These are phyloP conservation scores for Syngnathus typhle DNA, from an alignment of 2,113 vertebrate genomes.

Conservation along the genomic window DNA sequence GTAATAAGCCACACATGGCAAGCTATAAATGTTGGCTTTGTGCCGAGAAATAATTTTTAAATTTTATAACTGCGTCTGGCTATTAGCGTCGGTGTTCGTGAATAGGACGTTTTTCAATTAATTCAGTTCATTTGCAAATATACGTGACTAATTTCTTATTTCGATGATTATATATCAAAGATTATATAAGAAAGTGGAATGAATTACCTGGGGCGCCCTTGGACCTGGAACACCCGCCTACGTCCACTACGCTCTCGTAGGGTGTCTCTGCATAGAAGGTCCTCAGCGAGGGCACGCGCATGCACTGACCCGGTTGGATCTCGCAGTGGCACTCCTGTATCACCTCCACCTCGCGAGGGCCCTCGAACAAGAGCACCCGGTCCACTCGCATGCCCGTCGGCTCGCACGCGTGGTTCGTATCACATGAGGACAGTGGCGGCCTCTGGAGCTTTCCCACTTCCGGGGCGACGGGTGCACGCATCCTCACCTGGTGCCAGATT, in stretches of 20 bases:
- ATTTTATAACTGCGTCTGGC: too few species aligned
- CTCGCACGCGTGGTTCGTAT: slow-evolving; percentile 53
- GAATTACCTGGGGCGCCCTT: slow-evolving; percentile 48
- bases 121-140: too few species aligned
- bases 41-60: too few species aligned
- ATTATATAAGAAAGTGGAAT: neutral
- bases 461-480: neutral
- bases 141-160: too few species aligned
- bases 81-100: too few species aligned
- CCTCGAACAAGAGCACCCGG: slow-evolving; percentile 60
- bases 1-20: too few species aligned
- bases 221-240: slow-evolving; percentile 69
- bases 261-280: slow-evolving; percentile 72
- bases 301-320: slow-evolving; percentile 48
- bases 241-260: slow-evolving; percentile 65
- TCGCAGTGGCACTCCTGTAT: slow-evolving; percentile 72
- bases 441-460: neutral
- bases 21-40: too few species aligned
- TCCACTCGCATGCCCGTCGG: slow-evolving; percentile 59
- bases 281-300: slow-evolving; percentile 66
- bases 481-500: slow-evolving; percentile 11
- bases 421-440: slow-evolving; percentile 54
- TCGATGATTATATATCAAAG: too few species aligned
- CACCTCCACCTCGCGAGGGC: slow-evolving; percentile 65
- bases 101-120: too few species aligned